phyloP scores from a whole-genome alignment of 2,113 vertebrate genomes.

The Elachura formosa region DNA sequence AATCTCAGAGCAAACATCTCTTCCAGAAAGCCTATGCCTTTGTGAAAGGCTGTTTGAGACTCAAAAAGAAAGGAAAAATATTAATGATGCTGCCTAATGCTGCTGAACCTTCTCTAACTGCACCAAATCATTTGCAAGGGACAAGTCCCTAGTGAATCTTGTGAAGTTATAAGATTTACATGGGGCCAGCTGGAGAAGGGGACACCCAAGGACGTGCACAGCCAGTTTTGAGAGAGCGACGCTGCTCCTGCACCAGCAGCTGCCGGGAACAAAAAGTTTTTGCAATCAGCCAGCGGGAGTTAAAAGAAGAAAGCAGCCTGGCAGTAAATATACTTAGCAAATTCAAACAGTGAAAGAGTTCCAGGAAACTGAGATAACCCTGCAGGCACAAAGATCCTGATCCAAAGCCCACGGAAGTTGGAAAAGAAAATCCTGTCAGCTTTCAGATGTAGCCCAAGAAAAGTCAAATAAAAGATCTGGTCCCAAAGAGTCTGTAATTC shows the following conservation, averaged over 20 bases:
- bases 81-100: not conserved
- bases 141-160: accelerated
- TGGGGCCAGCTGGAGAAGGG: not conserved
- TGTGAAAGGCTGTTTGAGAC: not conserved
- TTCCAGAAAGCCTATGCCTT: not conserved
- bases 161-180: not conserved
- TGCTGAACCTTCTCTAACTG: not conserved
- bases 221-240: not conserved
- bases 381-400: conserved; percentile 16
- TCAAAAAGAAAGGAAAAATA: not conserved
- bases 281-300: not conserved
- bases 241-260: not conserved
- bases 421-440: conserved; percentile 5
- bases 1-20: not conserved
- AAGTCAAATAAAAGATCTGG: not conserved
- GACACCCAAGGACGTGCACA: not conserved
- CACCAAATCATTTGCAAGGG: not conserved
- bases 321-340: conserved; percentile 39
- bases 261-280: not conserved
- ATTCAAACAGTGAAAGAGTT: conserved; percentile 32
- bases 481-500: not conserved
- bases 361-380: conserved; percentile 54
- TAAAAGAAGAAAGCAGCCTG: not conserved
- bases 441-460: not conserved
- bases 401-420: not conserved